phyloP scores from a whole-genome alignment of 2,113 vertebrate genomes.

The Cottus gobio region DNA sequence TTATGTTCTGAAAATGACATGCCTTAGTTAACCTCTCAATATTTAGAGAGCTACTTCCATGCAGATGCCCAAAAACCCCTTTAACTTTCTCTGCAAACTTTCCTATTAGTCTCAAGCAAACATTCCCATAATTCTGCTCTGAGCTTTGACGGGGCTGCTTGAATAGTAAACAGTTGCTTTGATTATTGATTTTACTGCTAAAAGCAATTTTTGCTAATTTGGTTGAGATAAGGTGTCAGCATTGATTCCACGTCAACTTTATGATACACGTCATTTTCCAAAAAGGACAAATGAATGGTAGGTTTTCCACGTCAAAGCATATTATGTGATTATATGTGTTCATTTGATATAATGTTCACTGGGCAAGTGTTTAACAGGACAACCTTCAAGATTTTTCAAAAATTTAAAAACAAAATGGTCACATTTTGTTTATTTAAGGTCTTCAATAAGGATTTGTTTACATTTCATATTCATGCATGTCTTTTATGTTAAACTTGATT shows the following conservation, averaged over 20 bases:
- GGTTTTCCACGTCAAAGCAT: constrained; percentile 34
- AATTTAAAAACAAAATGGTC: no score
- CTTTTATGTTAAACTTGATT: not conserved
- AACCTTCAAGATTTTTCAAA: not conserved
- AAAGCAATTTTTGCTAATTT: constrained; percentile 53
- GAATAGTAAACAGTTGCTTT: constrained; percentile 56
- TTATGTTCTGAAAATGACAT: constrained; percentile 82
- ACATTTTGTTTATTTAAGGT: not conserved
- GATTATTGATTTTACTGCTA: constrained; percentile 63
- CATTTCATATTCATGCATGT: not conserved
- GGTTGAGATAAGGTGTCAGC: constrained; percentile 48
- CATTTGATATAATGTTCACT: not conserved
- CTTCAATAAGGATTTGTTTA: not conserved
- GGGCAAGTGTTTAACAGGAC: not conserved
- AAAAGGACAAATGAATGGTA: constrained; percentile 20
- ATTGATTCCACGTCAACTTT: constrained; percentile 28
- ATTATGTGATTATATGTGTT: constrained; percentile 30
- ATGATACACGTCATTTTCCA: constrained; percentile 28
- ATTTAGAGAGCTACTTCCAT: constrained; percentile 69
- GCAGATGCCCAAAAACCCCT: constrained; percentile 47
- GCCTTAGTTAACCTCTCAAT: constrained; percentile 78
- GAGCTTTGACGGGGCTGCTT: constrained; percentile 25
- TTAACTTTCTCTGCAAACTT: constrained; percentile 69
- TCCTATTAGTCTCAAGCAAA: constrained; percentile 67
- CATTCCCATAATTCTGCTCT: constrained; percentile 21